Base-by-base conservation (phyloP, 2,797 vertebrate genomes). In the Sparidentex hasta region DNA sequence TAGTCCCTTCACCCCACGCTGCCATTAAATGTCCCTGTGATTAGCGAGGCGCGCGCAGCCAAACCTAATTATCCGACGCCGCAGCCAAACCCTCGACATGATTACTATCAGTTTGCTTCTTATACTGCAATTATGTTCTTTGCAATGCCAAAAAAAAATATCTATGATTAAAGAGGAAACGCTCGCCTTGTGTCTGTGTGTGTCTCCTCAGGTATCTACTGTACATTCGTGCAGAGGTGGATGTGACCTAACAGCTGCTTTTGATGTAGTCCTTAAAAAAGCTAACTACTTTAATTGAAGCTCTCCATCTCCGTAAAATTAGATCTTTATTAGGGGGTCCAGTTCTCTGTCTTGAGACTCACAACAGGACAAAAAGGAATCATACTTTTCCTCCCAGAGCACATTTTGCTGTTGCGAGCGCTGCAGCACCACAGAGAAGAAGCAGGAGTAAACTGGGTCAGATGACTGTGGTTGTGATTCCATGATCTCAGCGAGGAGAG, bases 51-150 rank as follows among this genome's bases (percentile, higher is more conserved):
- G 62, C 87, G 80, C 81, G 83, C 87, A 81, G 91, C 88, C 93
- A 96, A 33, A 94, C 91, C 93, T 95, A 96, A 97, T 97, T 96
- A 96, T 92, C 94, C 84, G 88, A 88, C 71, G 79, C 81, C 88
- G 93, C 86, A 84, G 81, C 88, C 88, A 91, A 93, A 92, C 92
- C 92, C 92, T 90, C 92, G 63, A 89, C 95, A 89, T 93, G 93
- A 96, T 95, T 94, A 93, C 86, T 3, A 43, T 93, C 92, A 92
- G 94, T 96, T 95, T 95, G 92, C 84, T 79, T 87, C 91, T 92
- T 94, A 96, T 93, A 95, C 88, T 86, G 92, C 91, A 95, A 95
- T 96, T 95, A 96, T 92, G 90, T 91, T 95, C 89, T 89, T 93
- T 91, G 89, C 90, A 94, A 91, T 80, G 74, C 90, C 75, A 74